These are phyloP conservation scores for Andrena cerasifolii DNA, from an alignment of 1,140 invertebrate species.

Conservation along the genomic window DNA sequence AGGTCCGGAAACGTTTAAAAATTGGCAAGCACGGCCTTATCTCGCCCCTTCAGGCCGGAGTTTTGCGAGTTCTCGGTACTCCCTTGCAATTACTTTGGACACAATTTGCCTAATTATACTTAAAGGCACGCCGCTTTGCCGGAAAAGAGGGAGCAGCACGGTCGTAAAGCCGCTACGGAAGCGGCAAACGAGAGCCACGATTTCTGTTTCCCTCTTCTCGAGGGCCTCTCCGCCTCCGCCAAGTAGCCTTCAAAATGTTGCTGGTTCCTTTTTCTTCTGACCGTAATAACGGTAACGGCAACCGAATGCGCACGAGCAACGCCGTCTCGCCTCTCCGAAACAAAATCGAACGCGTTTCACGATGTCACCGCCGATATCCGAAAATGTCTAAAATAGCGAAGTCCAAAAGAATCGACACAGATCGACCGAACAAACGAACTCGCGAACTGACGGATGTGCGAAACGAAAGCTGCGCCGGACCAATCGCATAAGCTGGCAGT, in stretches of 20 bases:
- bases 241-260: conserved; percentile 11
- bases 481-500: conserved; percentile 15
- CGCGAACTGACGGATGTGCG: no score
- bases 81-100: conserved; percentile 35
- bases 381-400: no score
- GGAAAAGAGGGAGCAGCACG: not conserved
- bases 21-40: conserved; percentile 26
- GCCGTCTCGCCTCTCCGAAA: not conserved
- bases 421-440: no score
- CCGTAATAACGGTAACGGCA: no score
- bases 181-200: conserved; percentile 15
- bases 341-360: not conserved
- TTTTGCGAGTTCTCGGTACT: conserved; percentile 17
- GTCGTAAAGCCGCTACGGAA: conserved; percentile 16
- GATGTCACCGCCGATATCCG: not conserved
- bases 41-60: conserved; percentile 12
- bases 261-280: not conserved
- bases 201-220: conserved; percentile 7
- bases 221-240: not conserved
- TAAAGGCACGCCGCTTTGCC: conserved; percentile 4
- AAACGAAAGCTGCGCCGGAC: conserved; percentile 14
- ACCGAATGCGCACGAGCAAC: not conserved
- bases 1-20: not conserved
- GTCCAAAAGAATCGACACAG: no score
- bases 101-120: conserved; percentile 56